Conservation (phyloP, 2,113 vertebrate genomes). For the Phalacrocorax carbo region DNA sequence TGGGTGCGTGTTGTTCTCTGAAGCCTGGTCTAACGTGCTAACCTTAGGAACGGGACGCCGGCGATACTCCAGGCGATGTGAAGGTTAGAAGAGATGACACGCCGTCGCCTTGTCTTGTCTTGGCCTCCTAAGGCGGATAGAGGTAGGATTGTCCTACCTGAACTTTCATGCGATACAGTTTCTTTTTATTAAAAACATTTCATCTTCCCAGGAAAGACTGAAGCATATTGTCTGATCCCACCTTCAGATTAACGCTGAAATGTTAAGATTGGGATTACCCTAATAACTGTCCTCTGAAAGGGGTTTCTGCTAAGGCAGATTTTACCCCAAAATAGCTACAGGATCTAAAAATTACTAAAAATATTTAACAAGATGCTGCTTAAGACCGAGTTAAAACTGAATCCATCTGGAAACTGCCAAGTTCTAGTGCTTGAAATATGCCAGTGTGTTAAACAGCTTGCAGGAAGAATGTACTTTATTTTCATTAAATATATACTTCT, state of each 20-base stretch:
- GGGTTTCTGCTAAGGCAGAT: background rate
- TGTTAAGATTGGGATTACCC: background rate
- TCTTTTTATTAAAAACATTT: background rate
- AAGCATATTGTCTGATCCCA: background rate
- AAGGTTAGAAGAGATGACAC: background rate
- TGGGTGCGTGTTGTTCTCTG: background rate
- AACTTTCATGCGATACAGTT: background rate
- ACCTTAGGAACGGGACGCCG: background rate
- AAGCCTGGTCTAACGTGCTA: background rate
- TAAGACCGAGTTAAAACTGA: background rate
- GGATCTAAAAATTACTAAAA: conserved; percentile 11
- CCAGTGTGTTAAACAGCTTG: background rate
- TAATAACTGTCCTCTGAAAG: background rate
- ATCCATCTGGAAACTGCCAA: conserved; percentile 9
- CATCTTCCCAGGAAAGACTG: background rate
- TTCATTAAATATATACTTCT: background rate
- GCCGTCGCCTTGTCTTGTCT: background rate
- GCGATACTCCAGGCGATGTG: accelerated
- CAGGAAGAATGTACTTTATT: background rate
- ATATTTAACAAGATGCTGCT: background rate
- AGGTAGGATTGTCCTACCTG: background rate
- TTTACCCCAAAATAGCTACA: background rate
- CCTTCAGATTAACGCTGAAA: background rate
- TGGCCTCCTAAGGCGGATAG: background rate
- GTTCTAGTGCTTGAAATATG: conserved; percentile 18